phyloP scores from a whole-genome alignment of 2,797 vertebrate species.

The Pithecia hirsuta region DNA sequence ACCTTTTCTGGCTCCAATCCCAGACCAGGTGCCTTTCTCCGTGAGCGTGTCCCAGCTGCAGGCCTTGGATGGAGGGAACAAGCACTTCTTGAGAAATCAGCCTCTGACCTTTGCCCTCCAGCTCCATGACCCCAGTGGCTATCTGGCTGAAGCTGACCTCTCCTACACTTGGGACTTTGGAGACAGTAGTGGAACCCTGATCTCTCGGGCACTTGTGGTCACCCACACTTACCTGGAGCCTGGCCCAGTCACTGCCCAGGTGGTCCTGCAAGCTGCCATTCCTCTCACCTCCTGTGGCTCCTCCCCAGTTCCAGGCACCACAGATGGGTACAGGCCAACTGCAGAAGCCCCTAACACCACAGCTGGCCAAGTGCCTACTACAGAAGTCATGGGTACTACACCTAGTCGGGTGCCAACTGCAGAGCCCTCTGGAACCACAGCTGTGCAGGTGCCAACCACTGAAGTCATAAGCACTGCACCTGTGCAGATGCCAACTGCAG shows the following conservation, averaged over 20 bases:
- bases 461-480: slow-evolving; percentile 66
- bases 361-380: slow-evolving; percentile 60
- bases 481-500: slow-evolving; percentile 44
- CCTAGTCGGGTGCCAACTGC: slow-evolving; percentile 58
- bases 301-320: slow-evolving; percentile 65
- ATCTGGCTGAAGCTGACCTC: slow-evolving; percentile 90
- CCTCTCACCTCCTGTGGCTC: slow-evolving; percentile 87
- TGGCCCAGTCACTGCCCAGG: slow-evolving; percentile 89
- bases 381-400: slow-evolving; percentile 48
- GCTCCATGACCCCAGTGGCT: slow-evolving; percentile 95
- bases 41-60: slow-evolving; percentile 90
- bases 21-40: slow-evolving; percentile 94
- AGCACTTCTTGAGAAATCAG: slow-evolving; percentile 92
- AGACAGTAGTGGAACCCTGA: slow-evolving; percentile 92
- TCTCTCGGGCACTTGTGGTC: slow-evolving; percentile 89
- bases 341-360: slow-evolving; percentile 64
- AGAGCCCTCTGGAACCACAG: slow-evolving; percentile 46
- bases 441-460: slow-evolving; percentile 60
- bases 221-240: slow-evolving; percentile 92
- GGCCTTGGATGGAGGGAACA: slow-evolving; percentile 86
- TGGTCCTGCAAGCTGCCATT: slow-evolving; percentile 94
- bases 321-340: slow-evolving; percentile 62
- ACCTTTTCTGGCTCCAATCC: slow-evolving; percentile 27
- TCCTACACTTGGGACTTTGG: slow-evolving; percentile 97
- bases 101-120: slow-evolving; percentile 90